These are phyloP conservation scores for Eulacestoma nigropectus DNA, from an alignment of 2,113 vertebrate genomes.

Conservation along the genomic window DNA sequence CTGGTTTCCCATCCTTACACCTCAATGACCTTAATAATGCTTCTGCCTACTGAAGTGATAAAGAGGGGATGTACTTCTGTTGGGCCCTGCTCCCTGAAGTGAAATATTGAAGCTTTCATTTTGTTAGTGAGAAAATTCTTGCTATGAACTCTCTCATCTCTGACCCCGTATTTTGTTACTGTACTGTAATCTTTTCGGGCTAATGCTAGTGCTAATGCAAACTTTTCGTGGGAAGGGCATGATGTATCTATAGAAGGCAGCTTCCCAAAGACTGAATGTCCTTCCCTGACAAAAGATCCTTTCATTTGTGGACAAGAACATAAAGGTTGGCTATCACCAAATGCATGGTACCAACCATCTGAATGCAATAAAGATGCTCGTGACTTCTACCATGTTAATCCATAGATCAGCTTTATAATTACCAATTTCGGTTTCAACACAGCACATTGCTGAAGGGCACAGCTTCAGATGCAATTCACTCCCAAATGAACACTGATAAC, in stretches of 20 bases:
- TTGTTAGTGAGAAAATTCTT: constrained; percentile 41
- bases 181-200: not conserved
- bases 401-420: not conserved
- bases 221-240: not conserved
- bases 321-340: not conserved
- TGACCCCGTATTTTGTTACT: not conserved
- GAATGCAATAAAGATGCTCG: not conserved
- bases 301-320: not conserved
- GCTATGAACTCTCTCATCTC: not conserved
- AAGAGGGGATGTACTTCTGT: constrained; percentile 25
- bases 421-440: not conserved
- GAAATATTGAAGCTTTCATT: constrained; percentile 42
- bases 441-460: not conserved
- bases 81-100: constrained; percentile 24
- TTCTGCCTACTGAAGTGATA: constrained; percentile 45
- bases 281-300: not conserved
- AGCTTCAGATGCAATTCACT: not conserved
- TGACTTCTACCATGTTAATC: not conserved
- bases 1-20: constrained; percentile 23
- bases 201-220: not conserved
- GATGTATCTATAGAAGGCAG: not conserved
- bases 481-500: not conserved
- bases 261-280: not conserved
- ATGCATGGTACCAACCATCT: not conserved
- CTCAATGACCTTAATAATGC: constrained; percentile 51